Base-by-base conservation (phyloP, 2,888 invertebrate genomes). In the Sinotaia quadrata region DNA sequence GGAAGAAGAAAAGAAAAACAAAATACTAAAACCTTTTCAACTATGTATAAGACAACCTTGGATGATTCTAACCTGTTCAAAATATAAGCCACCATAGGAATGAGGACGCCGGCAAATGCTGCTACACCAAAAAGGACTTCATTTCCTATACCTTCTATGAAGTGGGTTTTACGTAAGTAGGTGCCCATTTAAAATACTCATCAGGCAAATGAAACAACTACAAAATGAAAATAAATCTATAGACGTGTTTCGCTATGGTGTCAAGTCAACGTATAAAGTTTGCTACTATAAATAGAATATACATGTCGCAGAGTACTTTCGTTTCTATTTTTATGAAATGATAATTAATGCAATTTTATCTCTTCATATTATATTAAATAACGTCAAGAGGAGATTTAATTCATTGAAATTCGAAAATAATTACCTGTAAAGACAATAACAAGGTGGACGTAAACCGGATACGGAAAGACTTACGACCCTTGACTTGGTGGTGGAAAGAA, bases 61-160 rank as follows among this genome's bases (percentile, higher is more conserved):
- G n/a, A n/a, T n/a, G 41, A 41, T 8, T 7, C 47, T 44, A 60
- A 73, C 73, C 75, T 73, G 51, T 69, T 70, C 49, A 62, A 67
- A 12, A 75, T 59, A 62, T 67, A 75, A n/a, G 72, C 67, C 29
- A 80, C 34, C 59, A 78, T 27, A 18, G 80, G 79, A 8, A 78
- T 47, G 27, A 82, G 62, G 15, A 78, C 61, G 7, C 75, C 79
- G 18, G 80, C 37, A 62, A 81, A 74, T 3, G 76, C 74, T 15
- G 71, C 76, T 37, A 80, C 24, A 21, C 77, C 78, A 73, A 75
- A 75, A 27, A 82, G 36, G 3, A 81, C 77, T 72, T 84, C 83
- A 72, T 82, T 79, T 33, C 82, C 83, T 27, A 84, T 68, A 7
- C 83, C 83, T 65, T 84, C 82, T 31, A 84, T 69, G 36, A 79